Base-by-base conservation (phyloP, 1,140 invertebrate species). In the Maniola jurtina region DNA sequence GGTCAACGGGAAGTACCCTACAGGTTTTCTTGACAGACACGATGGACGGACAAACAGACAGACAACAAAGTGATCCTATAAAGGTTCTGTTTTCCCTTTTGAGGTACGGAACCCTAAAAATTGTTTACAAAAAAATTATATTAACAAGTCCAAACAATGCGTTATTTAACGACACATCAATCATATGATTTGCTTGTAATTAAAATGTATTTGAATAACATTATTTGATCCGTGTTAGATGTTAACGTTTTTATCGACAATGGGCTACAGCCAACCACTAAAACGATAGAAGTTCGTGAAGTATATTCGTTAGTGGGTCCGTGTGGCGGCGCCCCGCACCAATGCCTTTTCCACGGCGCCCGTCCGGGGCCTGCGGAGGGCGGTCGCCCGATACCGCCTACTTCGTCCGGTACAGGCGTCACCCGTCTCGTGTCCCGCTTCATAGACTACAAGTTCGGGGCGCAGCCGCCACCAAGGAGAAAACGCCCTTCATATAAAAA, bases 321-420 rank as follows among this genome's bases (percentile, higher is more conserved):
- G 85, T 88, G 75, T 79, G 74, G 79, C 87, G 79, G 81, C 85
- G 80, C 85, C 84, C 84, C 85, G 85, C 87, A 79, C 83, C 75
- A 82, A 80, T 80, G 80, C 81, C 81, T 85, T 84, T 76, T 80
- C 76, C 72, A 81, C 79, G 80, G 76, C 80, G 77, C 73, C 80
- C 73, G 83, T 75, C 79, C 83, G 83, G 84, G 81, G 81, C 84
- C 81, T 80, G 78, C 80, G 77, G 85, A 88, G 85, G 87, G 87
- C 87, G 85, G 83, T 81, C 85, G 83, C 77, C 82, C 73, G 84
- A 84, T 79, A 81, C 84, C 87, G 85, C 87, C 87, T 88, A 89
- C 87, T 86, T 89, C 83, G 85, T 86, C 85, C 84, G 85, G 84
- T 89, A 89, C 84, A 86, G 84, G 86, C 84, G 84, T 84, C 81